phyloP scores from a whole-genome alignment of 2,797 vertebrate species.

The Centropyge bicolor region DNA sequence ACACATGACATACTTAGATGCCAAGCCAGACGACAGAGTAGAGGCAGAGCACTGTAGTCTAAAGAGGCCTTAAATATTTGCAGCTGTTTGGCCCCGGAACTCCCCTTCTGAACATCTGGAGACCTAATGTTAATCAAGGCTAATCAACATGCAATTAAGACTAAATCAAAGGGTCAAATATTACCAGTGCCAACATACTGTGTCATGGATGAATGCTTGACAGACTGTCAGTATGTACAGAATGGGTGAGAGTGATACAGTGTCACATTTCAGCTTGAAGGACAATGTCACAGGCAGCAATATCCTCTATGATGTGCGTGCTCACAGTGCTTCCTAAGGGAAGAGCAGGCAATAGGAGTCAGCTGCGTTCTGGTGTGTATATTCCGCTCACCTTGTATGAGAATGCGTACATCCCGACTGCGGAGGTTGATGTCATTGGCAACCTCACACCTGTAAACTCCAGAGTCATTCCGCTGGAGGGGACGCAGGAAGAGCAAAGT shows the following conservation, averaged over 20 bases:
- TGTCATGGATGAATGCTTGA: conserved; percentile 26
- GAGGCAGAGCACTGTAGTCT: conserved; percentile 49
- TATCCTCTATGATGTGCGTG: conserved; percentile 63
- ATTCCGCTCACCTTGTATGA: conserved; percentile 92
- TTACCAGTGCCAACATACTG: conserved; percentile 45
- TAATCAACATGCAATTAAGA: conserved; percentile 65
- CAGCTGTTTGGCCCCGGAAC: conserved; percentile 64
- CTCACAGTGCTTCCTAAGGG: conserved; percentile 64
- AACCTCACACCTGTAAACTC: conserved; percentile 95
- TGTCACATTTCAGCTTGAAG: conserved; percentile 80
- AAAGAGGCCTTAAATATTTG: conserved; percentile 58
- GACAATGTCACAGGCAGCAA: conserved; percentile 71
- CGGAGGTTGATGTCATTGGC: conserved; percentile 93
- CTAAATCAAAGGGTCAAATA: conserved; percentile 45
- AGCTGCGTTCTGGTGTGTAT: conserved; percentile 60
- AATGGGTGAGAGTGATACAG: conserved; percentile 56
- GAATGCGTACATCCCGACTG: conserved; percentile 93
- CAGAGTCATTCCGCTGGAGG: conserved; percentile 94
- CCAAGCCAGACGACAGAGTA: conserved; percentile 57
- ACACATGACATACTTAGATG: conserved; percentile 43
- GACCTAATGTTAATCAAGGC: conserved; percentile 63
- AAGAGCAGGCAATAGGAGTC: conserved; percentile 58
- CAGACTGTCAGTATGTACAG: conserved; percentile 53
- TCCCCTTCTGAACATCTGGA: conserved; percentile 73
- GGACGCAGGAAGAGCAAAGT: conserved; percentile 94